Base-by-base conservation (phyloP, 2,888 invertebrate genomes). In the Caenorhabditis sp. region DNA sequence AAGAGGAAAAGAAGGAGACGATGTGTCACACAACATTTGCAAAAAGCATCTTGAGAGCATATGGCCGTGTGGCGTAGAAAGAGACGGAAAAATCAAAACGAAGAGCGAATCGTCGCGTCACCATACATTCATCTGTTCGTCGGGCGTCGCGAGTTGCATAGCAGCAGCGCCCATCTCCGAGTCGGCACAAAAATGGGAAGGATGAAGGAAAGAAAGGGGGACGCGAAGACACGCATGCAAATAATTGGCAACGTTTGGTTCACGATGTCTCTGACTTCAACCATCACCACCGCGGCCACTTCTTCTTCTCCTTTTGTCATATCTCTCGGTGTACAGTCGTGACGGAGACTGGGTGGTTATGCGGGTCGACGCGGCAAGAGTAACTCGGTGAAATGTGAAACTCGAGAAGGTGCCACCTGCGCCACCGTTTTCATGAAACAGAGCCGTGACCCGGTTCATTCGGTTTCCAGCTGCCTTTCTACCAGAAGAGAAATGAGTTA, bases 11-110 rank as follows among this genome's bases (percentile, higher is more conserved):
- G 20, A 32, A 32, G 32, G 35, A 61, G 44, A 40, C 40, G 60
- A 61, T 61, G 62, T 62, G 44, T 62, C 62, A 44, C 62, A 47
- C 40, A 62, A 62, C 62, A 47, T 62, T 37, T 35, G 55, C 35
- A 67, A 74, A 74, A 72, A 71, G 58, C 74, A 74, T 74, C 74
- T 74, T 74, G 74, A 74, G 60, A 74, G 74, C 74, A 74, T 74
- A 74, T 76, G 76, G 67, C 35, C 35, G 20, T 58, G 58, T 20
- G 61, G 32, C 51, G 65, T 40, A 24, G 44, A 32, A 28, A 32
- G 26, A 20, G 40, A 50, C 1, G 13, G 26, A 55, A 67, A 69
- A 69, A 58, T 50, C 47, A 58, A 67, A 67, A 53, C 55, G 67
- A 67, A 67, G 11, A 32, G 9, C n/a, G n/a, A n/a, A n/a, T n/a